Evolutionary conservation across 2,888 invertebrate genomes (phyloP).

Genomic region (Torymus tubicola): DNA sequence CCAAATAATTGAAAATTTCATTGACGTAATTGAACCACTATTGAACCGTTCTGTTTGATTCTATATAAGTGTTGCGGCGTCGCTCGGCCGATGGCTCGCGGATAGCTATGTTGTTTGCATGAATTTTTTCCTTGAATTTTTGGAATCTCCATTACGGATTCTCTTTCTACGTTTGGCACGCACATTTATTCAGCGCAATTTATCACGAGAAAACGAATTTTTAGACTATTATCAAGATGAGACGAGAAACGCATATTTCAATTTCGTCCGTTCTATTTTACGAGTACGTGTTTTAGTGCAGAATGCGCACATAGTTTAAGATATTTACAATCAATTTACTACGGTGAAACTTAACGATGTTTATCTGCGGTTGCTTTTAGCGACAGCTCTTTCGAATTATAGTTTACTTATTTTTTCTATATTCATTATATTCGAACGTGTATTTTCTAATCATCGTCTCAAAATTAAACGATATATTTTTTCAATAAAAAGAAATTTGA

Average conservation of each 20-base stretch:
- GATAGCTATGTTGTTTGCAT: conserved; percentile 26
- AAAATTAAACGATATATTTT: conserved; percentile 34
- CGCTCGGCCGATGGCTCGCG: conserved; percentile 18
- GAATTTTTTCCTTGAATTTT: conserved; percentile 31
- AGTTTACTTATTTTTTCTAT: conserved; percentile 9
- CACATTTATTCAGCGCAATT: conserved; percentile 26
- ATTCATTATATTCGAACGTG: neutral
- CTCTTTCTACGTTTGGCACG: conserved; percentile 31
- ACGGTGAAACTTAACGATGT: neutral
- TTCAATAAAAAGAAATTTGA: conserved; percentile 31
- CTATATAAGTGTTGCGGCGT: neutral
- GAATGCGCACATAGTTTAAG: conserved; percentile 16
- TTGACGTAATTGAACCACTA: conserved; percentile 28
- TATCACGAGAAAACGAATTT: conserved; percentile 16
- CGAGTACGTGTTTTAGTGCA: conserved; percentile 8
- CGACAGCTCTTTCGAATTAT: conserved; percentile 12
- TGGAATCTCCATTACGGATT: neutral
- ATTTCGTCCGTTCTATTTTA: conserved; percentile 43
- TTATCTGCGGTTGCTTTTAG: conserved; percentile 6
- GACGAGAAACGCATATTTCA: conserved; percentile 8
- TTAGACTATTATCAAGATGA: conserved; percentile 4
- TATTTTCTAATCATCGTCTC: conserved; percentile 38
- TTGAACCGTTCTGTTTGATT: conserved; percentile 43
- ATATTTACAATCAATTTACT: conserved; percentile 31
- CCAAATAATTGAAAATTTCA: conserved; percentile 10